phyloP scores from a whole-genome alignment of 1,140 invertebrate species.

The Listronotus bonariensis region DNA sequence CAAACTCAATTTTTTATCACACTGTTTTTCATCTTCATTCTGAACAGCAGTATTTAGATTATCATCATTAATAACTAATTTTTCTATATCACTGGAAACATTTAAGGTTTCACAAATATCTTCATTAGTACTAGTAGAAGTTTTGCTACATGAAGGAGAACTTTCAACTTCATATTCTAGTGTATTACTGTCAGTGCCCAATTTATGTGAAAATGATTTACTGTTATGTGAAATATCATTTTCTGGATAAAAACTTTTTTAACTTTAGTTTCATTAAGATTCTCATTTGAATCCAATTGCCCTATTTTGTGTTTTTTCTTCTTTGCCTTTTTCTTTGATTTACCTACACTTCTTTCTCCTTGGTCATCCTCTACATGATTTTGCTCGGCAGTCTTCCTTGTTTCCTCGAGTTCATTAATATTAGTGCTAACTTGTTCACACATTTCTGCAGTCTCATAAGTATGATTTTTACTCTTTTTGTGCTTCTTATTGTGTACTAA shows the following conservation, averaged over 20 bases:
- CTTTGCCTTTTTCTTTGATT: constrained; percentile 35
- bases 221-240: constrained; percentile 1
- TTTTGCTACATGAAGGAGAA: constrained; percentile 31
- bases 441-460: constrained; percentile 8
- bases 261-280: constrained; percentile 21
- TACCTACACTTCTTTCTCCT: constrained; percentile 35
- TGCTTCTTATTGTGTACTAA: constrained; percentile 27
- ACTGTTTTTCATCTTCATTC: constrained; percentile 3
- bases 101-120: constrained; percentile 10
- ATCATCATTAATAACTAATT: constrained; percentile 21
- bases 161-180: constrained; percentile 7
- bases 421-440: constrained; percentile 20
- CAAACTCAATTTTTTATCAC: constrained; percentile 59
- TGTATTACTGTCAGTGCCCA: constrained; percentile 9
- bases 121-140: constrained; percentile 1
- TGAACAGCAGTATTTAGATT: not conserved
- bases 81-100: constrained; percentile 21
- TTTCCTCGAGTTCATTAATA: constrained; percentile 7
- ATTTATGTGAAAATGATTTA: constrained; percentile 18
- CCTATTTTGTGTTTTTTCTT: constrained; percentile 38
- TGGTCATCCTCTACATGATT: constrained; percentile 5
- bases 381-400: not conserved
- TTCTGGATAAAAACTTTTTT: constrained; percentile 14
- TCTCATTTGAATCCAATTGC: constrained; percentile 40
- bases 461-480: constrained; percentile 25